Conservation (phyloP, 2,888 invertebrate genomes). For the Apotomis turbidana region DNA sequence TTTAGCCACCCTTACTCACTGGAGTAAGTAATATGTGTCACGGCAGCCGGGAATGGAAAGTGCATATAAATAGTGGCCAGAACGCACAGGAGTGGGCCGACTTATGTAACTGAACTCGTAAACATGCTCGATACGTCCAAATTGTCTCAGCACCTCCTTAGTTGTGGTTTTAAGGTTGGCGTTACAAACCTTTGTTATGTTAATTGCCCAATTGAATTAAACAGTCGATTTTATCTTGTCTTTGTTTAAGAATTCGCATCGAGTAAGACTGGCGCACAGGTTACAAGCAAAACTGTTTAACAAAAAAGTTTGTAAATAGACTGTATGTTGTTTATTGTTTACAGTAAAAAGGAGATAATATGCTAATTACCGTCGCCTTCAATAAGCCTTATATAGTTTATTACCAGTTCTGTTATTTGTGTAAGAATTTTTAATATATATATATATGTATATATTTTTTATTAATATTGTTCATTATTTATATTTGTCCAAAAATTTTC, state of each 20-base stretch:
- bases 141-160: slow-evolving; percentile 39
- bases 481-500: slow-evolving; percentile 9
- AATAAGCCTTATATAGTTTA: not conserved
- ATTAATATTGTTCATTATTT: no score
- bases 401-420: not conserved
- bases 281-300: not conserved
- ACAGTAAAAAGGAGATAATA: not conserved
- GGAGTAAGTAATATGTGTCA: slow-evolving; percentile 72
- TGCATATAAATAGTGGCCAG: slow-evolving; percentile 73
- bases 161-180: slow-evolving; percentile 34
- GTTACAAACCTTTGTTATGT: slow-evolving; percentile 35
- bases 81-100: slow-evolving; percentile 63
- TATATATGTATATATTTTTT: no score
- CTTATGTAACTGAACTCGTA: slow-evolving; percentile 76
- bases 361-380: not conserved
- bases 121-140: slow-evolving; percentile 56
- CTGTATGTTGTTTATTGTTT: not conserved
- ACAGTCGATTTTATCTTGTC: slow-evolving; percentile 31
- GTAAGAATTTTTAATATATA: no score
- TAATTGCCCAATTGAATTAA: slow-evolving; percentile 28
- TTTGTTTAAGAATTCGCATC: slow-evolving; percentile 23
- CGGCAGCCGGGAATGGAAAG: slow-evolving; percentile 70
- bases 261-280: not conserved
- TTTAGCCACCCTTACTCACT: slow-evolving; percentile 70
- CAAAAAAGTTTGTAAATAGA: not conserved